phyloP scores from a whole-genome alignment of 2,888 invertebrate genomes.

The Cosmorhoe ocellata region DNA sequence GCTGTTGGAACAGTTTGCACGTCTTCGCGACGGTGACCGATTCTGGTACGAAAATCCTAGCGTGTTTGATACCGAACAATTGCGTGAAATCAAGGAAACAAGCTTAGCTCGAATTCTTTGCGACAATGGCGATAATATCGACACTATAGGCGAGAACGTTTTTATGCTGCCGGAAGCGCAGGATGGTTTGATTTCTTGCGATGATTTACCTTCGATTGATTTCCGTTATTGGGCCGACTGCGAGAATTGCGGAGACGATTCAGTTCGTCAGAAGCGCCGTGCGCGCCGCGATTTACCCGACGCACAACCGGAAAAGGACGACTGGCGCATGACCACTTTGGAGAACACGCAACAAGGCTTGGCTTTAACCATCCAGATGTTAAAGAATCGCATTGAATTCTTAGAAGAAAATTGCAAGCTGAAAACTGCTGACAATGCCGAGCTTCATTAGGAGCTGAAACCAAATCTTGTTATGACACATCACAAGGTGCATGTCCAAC shows the following conservation, averaged over 20 bases:
- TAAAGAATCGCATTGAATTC: conserved; percentile 55
- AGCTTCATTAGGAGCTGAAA: neutral
- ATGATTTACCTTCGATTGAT: conserved; percentile 87
- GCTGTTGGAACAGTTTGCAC: conserved; percentile 95
- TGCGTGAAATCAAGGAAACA: conserved; percentile 91
- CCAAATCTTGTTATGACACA: neutral
- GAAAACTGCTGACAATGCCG: conserved; percentile 3
- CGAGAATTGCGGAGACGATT: conserved; percentile 80
- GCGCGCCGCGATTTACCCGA: conserved; percentile 9
- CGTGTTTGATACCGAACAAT: conserved; percentile 92
- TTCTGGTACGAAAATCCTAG: conserved; percentile 97
- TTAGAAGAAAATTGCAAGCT: conserved; percentile 50
- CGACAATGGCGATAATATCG: conserved; percentile 96
- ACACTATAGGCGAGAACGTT: conserved; percentile 89
- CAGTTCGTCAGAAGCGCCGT: conserved; percentile 38
- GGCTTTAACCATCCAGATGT: conserved; percentile 42
- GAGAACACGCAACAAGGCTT: conserved; percentile 50
- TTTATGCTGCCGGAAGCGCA: conserved; percentile 87
- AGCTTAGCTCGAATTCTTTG: conserved; percentile 93
- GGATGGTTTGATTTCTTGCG: conserved; percentile 86
- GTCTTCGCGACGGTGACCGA: conserved; percentile 95
- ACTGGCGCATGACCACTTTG: conserved; percentile 47
- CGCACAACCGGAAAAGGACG: conserved; percentile 30
- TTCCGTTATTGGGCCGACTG: conserved; percentile 92
- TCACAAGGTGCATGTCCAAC: too few relatives aligned